These are phyloP conservation scores for Napeogenes sylphis DNA, from an alignment of 2,888 invertebrate species.

Conservation along the genomic window DNA sequence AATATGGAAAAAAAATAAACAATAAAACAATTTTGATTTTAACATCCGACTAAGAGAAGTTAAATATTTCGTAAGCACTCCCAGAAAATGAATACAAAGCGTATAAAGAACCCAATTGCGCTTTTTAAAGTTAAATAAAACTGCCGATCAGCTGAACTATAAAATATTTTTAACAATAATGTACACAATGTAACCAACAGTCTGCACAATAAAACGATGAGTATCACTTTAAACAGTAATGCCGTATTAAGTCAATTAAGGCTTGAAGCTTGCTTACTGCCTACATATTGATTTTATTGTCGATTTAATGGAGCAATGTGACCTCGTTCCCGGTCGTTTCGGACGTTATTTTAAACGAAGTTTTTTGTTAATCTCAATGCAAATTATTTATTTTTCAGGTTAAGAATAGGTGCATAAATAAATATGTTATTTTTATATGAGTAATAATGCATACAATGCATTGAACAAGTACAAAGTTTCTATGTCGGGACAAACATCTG, in stretches of 20 bases:
- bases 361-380: background rate
- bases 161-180: slow-evolving; percentile 5
- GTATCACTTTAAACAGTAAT: slow-evolving; percentile 26
- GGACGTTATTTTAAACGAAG: slow-evolving; percentile 8
- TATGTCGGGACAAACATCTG: too few species aligned
- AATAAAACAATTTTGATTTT: too few species aligned
- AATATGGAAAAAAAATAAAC: too few species aligned
- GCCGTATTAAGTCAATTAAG: slow-evolving; percentile 29
- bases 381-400: background rate
- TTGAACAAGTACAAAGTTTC: too few species aligned
- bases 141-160: slow-evolving; percentile 1
- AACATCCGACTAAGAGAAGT: too few species aligned
- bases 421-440: too few species aligned
- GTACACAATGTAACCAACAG: background rate
- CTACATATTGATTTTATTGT: slow-evolving; percentile 47
- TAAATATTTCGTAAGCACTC: too few species aligned
- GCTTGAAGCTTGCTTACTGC: slow-evolving; percentile 26
- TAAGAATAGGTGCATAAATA: too few species aligned
- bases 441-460: too few species aligned
- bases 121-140: background rate
- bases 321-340: slow-evolving; percentile 36
- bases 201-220: slow-evolving; percentile 20
- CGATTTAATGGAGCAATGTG: slow-evolving; percentile 38
- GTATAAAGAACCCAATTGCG: background rate
- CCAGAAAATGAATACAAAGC: too few species aligned